Percentiles rank a stretch among this genome's conserved stretches.
phyloP scores from a whole-genome alignment of 2,113 vertebrate species.

The Cygnus atratus region DNA sequence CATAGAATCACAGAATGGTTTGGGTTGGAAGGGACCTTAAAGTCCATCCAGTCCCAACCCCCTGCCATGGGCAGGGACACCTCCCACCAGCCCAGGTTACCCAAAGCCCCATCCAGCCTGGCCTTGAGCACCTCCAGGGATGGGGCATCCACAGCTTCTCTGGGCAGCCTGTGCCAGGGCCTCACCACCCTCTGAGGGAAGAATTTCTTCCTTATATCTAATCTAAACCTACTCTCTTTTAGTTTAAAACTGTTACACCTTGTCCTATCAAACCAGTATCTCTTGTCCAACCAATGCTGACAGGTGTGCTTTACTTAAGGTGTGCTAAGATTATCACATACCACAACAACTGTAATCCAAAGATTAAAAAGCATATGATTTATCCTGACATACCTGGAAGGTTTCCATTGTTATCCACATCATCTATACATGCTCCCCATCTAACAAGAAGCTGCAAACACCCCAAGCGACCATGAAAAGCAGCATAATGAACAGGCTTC shows the following conservation, averaged over 20 bases:
- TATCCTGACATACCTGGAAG: slow-evolving; percentile 75
- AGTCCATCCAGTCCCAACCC: neutral
- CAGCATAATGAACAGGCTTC: slow-evolving; percentile 81
- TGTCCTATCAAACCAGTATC: neutral
- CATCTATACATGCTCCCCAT: slow-evolving; percentile 78
- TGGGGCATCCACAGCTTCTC: neutral
- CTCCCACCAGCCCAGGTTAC: neutral
- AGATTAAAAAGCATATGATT: neutral
- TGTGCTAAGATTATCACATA: neutral
- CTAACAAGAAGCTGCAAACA: slow-evolving; percentile 82
- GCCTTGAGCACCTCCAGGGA: neutral
- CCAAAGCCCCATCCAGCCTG: neutral
- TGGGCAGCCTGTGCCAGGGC: neutral
- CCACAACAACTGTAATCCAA: neutral
- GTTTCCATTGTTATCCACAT: slow-evolving; percentile 80
- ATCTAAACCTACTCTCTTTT: neutral
- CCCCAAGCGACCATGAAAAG: slow-evolving; percentile 83
- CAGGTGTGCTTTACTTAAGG: neutral
- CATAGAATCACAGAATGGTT: neutral
- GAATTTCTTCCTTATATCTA: neutral
- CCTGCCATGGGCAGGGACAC: no score
- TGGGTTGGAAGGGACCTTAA: neutral
- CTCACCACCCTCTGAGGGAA: neutral
- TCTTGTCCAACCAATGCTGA: neutral
- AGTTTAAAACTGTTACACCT: neutral